Conservation (phyloP, 2,888 invertebrate genomes). For the Pristionchus exspectatus region DNA sequence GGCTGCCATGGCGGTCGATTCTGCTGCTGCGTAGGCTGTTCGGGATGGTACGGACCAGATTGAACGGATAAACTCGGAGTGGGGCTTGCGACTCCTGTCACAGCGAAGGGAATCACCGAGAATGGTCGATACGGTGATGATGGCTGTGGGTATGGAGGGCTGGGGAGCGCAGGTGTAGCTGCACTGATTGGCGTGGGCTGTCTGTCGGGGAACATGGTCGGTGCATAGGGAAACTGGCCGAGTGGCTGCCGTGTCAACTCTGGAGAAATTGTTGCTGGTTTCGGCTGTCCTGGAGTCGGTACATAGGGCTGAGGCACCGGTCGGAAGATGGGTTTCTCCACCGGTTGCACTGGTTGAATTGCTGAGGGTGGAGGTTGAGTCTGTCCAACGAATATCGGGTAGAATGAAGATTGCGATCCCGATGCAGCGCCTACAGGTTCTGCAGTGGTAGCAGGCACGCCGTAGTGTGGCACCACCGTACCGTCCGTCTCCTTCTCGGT, state of each 20-base stretch:
- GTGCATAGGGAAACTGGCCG: conserved; percentile 3
- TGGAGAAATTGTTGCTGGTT: not conserved
- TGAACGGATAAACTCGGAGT: not conserved
- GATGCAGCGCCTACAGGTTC: not conserved
- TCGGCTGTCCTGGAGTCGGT: not conserved
- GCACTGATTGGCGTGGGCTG: not conserved
- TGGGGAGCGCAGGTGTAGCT: not conserved
- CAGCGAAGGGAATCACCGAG: conserved; percentile 1
- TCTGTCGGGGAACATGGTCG: conserved; percentile 10
- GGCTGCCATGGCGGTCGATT: not conserved
- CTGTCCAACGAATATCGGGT: conserved; percentile 37
- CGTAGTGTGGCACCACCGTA: conserved; percentile 15
- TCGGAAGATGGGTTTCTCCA: not conserved
- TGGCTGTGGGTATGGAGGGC: not conserved
- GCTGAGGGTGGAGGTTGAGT: not conserved
- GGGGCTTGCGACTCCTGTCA: not conserved
- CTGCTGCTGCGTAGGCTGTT: not conserved
- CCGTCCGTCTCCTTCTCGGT: not conserved
- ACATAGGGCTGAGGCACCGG: not conserved
- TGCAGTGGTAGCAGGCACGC: not conserved
- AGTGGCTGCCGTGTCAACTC: not conserved
- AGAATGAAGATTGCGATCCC: not conserved
- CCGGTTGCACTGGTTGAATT: conserved; percentile 33
- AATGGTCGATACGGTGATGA: not conserved
- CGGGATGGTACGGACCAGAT: not conserved